phyloP scores from a whole-genome alignment of 2,888 invertebrate genomes.

The Synanthedon andrenaeformis region DNA sequence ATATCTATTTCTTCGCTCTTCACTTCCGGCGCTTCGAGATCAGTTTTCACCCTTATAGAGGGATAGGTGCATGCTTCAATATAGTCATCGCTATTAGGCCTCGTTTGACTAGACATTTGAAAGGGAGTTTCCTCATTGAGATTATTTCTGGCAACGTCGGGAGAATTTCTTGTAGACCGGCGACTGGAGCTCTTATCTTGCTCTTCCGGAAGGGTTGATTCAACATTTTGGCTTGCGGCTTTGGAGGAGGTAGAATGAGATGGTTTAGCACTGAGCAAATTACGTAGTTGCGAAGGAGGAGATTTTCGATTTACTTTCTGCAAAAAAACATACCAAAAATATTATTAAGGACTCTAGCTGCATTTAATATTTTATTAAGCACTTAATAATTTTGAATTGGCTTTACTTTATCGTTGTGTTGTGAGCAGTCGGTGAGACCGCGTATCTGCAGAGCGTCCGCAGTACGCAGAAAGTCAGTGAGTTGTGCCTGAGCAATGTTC shows the following conservation, averaged over 20 bases:
- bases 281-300: constrained; percentile 67
- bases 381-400: not conserved
- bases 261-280: constrained; percentile 69
- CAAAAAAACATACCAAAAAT: constrained; percentile 16
- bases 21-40: constrained; percentile 66
- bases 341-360: not conserved
- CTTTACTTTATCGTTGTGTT: constrained; percentile 65
- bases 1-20: constrained; percentile 63
- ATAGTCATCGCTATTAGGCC: constrained; percentile 69
- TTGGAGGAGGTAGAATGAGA: constrained; percentile 66
- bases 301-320: constrained; percentile 67
- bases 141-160: constrained; percentile 69
- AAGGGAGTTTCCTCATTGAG: constrained; percentile 67
- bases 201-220: constrained; percentile 57
- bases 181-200: constrained; percentile 57
- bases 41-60: constrained; percentile 65
- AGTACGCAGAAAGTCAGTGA: constrained; percentile 80
- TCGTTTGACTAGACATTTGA: constrained; percentile 70
- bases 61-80: constrained; percentile 64
- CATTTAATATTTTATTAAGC: not conserved
- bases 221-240: constrained; percentile 69
- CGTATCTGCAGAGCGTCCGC: constrained; percentile 84
- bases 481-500: constrained; percentile 82
- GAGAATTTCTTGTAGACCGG: constrained; percentile 64
- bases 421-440: constrained; percentile 79